phyloP scores from a whole-genome alignment of 2,797 vertebrate genomes.

The Karalla daura region DNA sequence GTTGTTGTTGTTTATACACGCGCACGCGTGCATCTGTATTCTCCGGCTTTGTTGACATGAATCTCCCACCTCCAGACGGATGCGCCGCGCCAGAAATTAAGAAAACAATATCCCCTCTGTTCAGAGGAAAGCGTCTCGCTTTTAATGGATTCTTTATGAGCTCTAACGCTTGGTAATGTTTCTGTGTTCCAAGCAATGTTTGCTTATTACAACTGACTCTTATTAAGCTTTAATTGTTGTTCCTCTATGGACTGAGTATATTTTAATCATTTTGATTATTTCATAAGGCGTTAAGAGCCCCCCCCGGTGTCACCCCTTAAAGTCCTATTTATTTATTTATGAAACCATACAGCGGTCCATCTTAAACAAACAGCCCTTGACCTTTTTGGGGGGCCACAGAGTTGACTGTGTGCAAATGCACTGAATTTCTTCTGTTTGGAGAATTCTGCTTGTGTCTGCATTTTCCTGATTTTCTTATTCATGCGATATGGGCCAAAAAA shows the following conservation, averaged over 20 bases:
- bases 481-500: too few species aligned
- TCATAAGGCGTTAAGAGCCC: constrained; percentile 43
- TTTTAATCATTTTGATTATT: constrained; percentile 65
- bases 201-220: constrained; percentile 60
- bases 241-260: constrained; percentile 49
- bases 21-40: constrained; percentile 1
- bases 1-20: background rate
- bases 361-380: constrained; percentile 34
- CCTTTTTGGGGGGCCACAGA: background rate
- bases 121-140: constrained; percentile 55
- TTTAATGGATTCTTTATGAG: constrained; percentile 72
- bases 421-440: too few species aligned
- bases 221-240: constrained; percentile 65
- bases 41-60: constrained; percentile 28
- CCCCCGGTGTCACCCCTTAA: constrained; percentile 27
- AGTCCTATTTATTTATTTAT: background rate
- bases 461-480: background rate
- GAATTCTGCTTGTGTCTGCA: background rate
- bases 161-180: constrained; percentile 61
- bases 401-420: background rate
- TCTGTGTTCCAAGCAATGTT: constrained; percentile 59
- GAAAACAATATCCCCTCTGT: constrained; percentile 54
- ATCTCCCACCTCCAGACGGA: constrained; percentile 31
- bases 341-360: constrained; percentile 10
- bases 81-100: constrained; percentile 45